A percentile compares a stretch with the other conserved stretches of the same genome.
These are phyloP conservation scores for Rhysida immarginata DNA, from an alignment of 1,140 invertebrate genomes.

Conservation along the genomic window DNA sequence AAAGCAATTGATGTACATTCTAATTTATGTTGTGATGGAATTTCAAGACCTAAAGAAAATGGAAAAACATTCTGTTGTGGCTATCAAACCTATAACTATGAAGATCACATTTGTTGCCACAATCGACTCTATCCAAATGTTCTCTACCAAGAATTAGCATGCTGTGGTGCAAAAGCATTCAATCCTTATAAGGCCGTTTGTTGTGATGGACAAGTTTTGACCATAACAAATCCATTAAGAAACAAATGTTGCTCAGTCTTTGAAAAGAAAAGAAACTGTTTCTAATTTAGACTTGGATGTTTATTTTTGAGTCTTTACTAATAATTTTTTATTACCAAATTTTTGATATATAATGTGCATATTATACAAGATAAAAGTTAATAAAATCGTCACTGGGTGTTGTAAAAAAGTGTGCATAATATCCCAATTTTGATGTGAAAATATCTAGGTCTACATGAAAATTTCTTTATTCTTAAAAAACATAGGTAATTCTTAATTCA, in stretches of 20 bases:
- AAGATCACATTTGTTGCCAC: not conserved
- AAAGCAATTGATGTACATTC: not conserved
- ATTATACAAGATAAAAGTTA: no score
- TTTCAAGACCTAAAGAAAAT: not conserved
- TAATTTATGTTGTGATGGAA: not conserved
- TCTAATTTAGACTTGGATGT: no score
- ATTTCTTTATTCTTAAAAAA: no score
- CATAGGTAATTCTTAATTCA: no score
- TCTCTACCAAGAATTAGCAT: not conserved
- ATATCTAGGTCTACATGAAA: no score
- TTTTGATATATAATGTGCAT: no score
- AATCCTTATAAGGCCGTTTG: not conserved
- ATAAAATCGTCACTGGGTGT: no score
- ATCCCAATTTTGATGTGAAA: no score
- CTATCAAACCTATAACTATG: not conserved
- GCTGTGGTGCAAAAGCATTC: not conserved
- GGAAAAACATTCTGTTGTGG: not conserved
- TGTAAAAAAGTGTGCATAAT: no score
- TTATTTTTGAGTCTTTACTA: no score
- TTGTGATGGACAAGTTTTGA: conserved; percentile 1
- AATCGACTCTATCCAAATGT: not conserved
- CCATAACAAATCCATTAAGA: not conserved
- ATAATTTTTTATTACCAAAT: no score
- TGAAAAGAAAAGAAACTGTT: no score
- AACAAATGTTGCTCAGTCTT: not conserved